These are phyloP conservation scores for Notodonta dromedarius DNA, from an alignment of 2,888 invertebrate species.

Conservation along the genomic window DNA sequence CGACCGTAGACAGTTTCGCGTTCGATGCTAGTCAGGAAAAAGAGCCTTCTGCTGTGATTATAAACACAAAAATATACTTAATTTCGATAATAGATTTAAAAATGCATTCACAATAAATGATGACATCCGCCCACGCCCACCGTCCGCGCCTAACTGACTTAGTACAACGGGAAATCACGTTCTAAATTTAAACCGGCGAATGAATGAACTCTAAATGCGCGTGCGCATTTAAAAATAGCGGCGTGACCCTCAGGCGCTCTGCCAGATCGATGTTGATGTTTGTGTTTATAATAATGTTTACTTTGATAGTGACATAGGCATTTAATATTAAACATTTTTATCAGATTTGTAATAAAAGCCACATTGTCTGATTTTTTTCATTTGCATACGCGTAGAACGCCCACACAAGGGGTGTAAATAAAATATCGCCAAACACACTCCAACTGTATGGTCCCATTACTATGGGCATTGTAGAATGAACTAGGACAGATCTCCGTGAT, in stretches of 20 bases:
- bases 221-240: conserved; percentile 61
- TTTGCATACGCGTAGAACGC: no score
- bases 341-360: no score
- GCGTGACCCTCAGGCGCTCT: conserved; percentile 57
- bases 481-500: no score
- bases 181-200: conserved; percentile 66
- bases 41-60: no score
- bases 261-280: conserved; percentile 43
- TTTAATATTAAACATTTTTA: background rate
- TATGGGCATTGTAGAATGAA: no score
- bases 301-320: background rate
- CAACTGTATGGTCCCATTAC: no score
- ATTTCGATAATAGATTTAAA: background rate
- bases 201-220: conserved; percentile 77
- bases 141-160: conserved; percentile 39
- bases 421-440: no score
- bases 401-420: no score
- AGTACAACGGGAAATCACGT: conserved; percentile 49
- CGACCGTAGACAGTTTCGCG: no score
- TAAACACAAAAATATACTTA: background rate
- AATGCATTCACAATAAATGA: conserved; percentile 6
- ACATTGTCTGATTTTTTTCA: no score
- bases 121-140: conserved; percentile 53
- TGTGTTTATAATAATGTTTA: conserved; percentile 21
- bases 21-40: no score